Evolutionary conservation across 2,888 invertebrate species (phyloP), one percentile per base, ranked within the genome.

Genomic region (Acanthosepion esculentum): DNA sequence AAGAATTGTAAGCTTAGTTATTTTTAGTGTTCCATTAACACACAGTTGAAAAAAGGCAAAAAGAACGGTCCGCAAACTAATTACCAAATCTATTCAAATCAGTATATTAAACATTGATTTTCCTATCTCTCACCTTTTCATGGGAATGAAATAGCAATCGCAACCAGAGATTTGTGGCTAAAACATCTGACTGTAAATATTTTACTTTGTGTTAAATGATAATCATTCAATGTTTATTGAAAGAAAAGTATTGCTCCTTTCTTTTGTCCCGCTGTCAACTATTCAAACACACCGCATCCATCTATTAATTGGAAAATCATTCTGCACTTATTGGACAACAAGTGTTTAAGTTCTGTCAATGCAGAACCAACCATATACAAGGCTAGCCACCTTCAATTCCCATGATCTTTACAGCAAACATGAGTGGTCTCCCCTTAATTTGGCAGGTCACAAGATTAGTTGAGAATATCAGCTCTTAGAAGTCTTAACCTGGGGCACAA

Each of bases 381-480:
- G 78, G 78, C 78, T 78, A 78, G n/a, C 78, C 78, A 78, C n/a
- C 78, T 78, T 78, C 78, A 33, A n/a, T 78, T n/a, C n/a, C 78
- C 78, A n/a, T 78, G 78, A 78, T 78, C 78, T 78, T 78, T 78
- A 78, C n/a, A 78, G 78, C 33, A 15, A n/a, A 78, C 78, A 78
- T 78, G 78, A 78, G 78, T 78, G 78, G 78, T 12, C n/a, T 78
- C 78, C 78, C 78, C 78, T 78, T 78, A 78, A 78, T 78, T 78
- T 78, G 78, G 78, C 78, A 78, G 78, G 78, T 78, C 78, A n/a
- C 78, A 78, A 78, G 78, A 78, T 78, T 78, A 78, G 78, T 78
- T n/a, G 78, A 78, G 78, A n/a, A 78, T 78, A 78, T 33, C 78
- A 78, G 78, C 78, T 78, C 18, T 78, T 78, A 78, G 78, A 78